phyloP scores from a whole-genome alignment of 2,797 vertebrate genomes.

The Ctenopoma multispine region DNA sequence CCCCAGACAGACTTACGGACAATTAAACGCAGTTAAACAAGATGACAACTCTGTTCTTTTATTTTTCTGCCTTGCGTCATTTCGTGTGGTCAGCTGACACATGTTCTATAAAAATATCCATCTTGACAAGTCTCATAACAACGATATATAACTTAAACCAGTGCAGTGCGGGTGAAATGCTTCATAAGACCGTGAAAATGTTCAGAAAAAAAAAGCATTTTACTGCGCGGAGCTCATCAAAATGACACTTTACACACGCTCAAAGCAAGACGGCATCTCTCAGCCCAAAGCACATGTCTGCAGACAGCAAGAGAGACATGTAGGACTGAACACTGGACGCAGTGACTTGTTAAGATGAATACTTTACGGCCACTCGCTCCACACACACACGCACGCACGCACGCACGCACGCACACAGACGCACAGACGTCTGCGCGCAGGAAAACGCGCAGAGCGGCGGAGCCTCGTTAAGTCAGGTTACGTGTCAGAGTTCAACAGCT shows the following conservation, averaged over 20 bases:
- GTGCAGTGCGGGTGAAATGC: slow-evolving; percentile 14
- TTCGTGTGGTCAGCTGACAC: slow-evolving; percentile 71
- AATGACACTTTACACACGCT: neutral
- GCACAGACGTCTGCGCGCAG: slow-evolving; percentile 30
- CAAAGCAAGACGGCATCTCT: neutral
- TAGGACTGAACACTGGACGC: neutral
- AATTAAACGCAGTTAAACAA: slow-evolving; percentile 66
- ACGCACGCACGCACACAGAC: too few species aligned
- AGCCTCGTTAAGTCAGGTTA: slow-evolving; percentile 43
- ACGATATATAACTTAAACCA: slow-evolving; percentile 14
- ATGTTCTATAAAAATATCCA: slow-evolving; percentile 64
- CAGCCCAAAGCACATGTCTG: slow-evolving; percentile 14
- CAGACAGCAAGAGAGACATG: neutral
- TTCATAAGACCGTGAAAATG: neutral
- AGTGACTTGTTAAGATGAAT: slow-evolving; percentile 48
- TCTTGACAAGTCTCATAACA: slow-evolving; percentile 57
- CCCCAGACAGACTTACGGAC: slow-evolving; percentile 69
- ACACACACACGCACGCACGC: too few species aligned
- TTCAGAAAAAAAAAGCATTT: neutral
- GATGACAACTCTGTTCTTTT: slow-evolving; percentile 65
- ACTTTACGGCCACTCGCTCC: slow-evolving; percentile 13
- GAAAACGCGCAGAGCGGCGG: slow-evolving; percentile 35
- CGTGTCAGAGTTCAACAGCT: slow-evolving; percentile 69
- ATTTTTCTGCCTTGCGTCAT: slow-evolving; percentile 69
- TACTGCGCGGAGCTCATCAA: neutral